Evolutionary conservation across 2,797 vertebrate genomes (phyloP).

Genomic region (Gadopsis marmoratus): DNA sequence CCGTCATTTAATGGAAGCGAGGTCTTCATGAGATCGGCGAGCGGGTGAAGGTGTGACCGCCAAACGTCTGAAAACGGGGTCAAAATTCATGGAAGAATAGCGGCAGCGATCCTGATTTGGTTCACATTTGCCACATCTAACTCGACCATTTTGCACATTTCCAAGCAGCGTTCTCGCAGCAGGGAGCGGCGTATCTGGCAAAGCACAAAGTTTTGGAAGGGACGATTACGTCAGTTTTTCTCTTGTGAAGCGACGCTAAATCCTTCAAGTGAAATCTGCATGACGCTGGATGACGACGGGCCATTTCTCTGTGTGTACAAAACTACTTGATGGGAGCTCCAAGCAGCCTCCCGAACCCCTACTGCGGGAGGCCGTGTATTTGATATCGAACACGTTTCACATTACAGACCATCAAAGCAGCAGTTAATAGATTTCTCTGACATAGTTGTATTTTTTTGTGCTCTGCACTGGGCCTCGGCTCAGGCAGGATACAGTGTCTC

Average conservation of each 20-base stretch:
- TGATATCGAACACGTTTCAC: slow-evolving; percentile 57
- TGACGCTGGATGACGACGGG: neutral
- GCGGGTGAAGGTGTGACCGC: slow-evolving; percentile 20
- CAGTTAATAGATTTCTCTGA: slow-evolving; percentile 65
- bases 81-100: neutral
- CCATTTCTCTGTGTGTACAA: slow-evolving; percentile 17
- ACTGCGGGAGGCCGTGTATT: slow-evolving; percentile 29
- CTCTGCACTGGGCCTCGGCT: slow-evolving; percentile 35
- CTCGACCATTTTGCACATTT: neutral
- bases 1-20: slow-evolving; percentile 55
- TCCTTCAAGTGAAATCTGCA: slow-evolving; percentile 17
- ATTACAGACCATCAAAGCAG: slow-evolving; percentile 44
- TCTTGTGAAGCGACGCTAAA: neutral
- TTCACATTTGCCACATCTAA: neutral
- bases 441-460: slow-evolving; percentile 65
- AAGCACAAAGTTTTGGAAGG: neutral
- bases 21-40: slow-evolving; percentile 29
- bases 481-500: slow-evolving; percentile 69
- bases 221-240: neutral
- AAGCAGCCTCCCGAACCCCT: slow-evolving; percentile 24
- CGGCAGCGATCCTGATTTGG: neutral
- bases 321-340: slow-evolving; percentile 27
- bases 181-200: too few relatives aligned
- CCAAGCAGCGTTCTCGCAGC: neutral
- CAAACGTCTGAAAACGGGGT: neutral